Evolutionary conservation across 2,113 vertebrate genomes (phyloP), one percentile per base, ranked within the genome.

Genomic region (Oplegnathus fasciatus): DNA sequence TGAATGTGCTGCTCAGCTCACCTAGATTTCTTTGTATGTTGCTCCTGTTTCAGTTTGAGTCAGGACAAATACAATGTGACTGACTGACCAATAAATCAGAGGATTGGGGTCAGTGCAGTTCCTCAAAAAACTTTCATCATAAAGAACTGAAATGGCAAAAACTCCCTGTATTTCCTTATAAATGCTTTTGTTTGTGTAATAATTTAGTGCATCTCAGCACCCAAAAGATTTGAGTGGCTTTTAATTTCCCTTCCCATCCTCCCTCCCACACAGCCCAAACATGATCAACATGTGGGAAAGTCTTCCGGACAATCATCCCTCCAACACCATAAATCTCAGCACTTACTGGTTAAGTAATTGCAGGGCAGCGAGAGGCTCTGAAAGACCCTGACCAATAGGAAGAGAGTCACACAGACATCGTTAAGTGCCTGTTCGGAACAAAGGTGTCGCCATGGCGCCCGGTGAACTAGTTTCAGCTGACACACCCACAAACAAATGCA

Each of bases 371-470:
- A 75, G 83, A 85, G 77, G 75, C 58, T 26, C 26, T 67, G 78
- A 85, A 60, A 57, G 83, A 86, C 77, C 42, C 57, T 17, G 50
- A 71, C 88, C 86, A 66, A 50, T 58, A 1, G 14, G n/a, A 76
- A 26, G 32, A 86, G 64, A 73, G 30, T 62, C 70, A 9, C 75
- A 46, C 40, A 9, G 37, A 74, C 68, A 30, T 42, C 50, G 37
- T 57, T 52, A 55, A 66, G 42, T 58, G 50, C 28, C 60, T 48
- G n/a, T 3, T 69, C 0, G 0, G 67, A 74, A 78, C 91, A 80
- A 87, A 86, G 79, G 76, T 84, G 93, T 93, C 82, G 57, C 91
- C 89, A 89, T 86, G 84, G 73, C 55, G 68, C 79, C 68, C 34
- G 5, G 67, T 81, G 80, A 79, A 72, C 57, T 67, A 55, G 73